Conservation (phyloP, 2,797 vertebrate species). For the Trachurus trachurus region DNA sequence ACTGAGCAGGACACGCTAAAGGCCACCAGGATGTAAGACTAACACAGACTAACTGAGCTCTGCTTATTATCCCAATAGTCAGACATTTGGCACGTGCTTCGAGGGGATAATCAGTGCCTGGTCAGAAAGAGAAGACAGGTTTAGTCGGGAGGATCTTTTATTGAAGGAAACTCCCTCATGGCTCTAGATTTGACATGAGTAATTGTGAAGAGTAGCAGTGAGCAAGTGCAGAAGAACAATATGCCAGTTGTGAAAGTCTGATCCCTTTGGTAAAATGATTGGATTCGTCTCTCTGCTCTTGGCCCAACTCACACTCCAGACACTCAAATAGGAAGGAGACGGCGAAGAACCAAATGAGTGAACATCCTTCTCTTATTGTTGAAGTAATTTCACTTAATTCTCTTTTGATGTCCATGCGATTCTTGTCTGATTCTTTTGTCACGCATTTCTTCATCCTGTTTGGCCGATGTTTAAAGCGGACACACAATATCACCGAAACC, state of each 20-base stretch:
- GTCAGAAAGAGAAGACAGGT: neutral
- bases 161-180: neutral
- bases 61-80: neutral
- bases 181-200: neutral
- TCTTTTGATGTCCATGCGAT: neutral
- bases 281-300: neutral
- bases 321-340: neutral
- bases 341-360: neutral
- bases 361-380: neutral
- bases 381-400: neutral
- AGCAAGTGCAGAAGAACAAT: neutral
- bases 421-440: conserved; percentile 22
- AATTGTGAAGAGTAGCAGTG: neutral
- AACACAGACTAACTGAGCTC: neutral
- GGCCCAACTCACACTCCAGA: neutral
- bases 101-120: conserved; percentile 8
- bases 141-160: conserved; percentile 1
- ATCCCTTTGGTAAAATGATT: neutral
- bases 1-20: neutral
- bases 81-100: neutral
- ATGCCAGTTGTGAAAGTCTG: neutral
- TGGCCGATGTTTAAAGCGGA: neutral
- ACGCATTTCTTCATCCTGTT: conserved; percentile 21
- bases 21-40: neutral
- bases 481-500: conserved; percentile 55